Conservation (phyloP, 2,888 invertebrate genomes). For the Harpagoxenus sublaevis region DNA sequence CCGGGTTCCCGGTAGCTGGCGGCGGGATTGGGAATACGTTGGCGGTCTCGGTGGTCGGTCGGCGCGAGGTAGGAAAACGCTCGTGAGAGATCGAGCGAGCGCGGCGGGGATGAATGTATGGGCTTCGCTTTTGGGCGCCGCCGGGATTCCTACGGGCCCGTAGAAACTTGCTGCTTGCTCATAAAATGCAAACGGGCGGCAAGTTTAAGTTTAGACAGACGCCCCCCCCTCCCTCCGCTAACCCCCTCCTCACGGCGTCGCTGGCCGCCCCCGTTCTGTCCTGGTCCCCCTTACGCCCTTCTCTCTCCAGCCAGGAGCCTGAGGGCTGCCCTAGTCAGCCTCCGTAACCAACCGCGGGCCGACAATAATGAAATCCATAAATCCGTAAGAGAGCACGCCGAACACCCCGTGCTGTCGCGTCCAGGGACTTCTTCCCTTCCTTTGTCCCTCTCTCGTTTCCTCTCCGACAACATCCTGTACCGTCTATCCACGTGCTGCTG, state of each 20-base stretch:
- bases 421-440: slow-evolving; percentile 62
- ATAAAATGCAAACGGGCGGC: slow-evolving; percentile 85
- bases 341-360: slow-evolving; percentile 88
- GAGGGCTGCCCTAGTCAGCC: slow-evolving; percentile 67
- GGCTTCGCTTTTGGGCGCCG: slow-evolving; percentile 76
- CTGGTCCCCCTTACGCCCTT: slow-evolving; percentile 57
- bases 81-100: slow-evolving; percentile 47
- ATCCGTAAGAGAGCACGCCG: slow-evolving; percentile 87
- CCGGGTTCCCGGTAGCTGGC: slow-evolving; percentile 65
- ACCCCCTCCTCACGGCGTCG: slow-evolving; percentile 58
- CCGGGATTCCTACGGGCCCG: slow-evolving; percentile 77
- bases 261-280: slow-evolving; percentile 47
- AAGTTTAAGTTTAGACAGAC: slow-evolving; percentile 84
- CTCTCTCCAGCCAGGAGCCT: slow-evolving; percentile 54
- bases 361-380: slow-evolving; percentile 91
- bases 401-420: slow-evolving; percentile 66
- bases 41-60: slow-evolving; percentile 62
- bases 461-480: not conserved
- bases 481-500: not conserved
- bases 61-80: slow-evolving; percentile 62
- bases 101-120: slow-evolving; percentile 77
- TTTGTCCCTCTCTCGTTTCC: slow-evolving; percentile 56
- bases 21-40: slow-evolving; percentile 62
- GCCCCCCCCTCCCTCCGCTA: slow-evolving; percentile 47
- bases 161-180: slow-evolving; percentile 80